Evolutionary conservation across 2,797 vertebrate genomes (phyloP), one percentile per base, ranked within the genome.

Genomic region (Philypnodon macrostomus): DNA sequence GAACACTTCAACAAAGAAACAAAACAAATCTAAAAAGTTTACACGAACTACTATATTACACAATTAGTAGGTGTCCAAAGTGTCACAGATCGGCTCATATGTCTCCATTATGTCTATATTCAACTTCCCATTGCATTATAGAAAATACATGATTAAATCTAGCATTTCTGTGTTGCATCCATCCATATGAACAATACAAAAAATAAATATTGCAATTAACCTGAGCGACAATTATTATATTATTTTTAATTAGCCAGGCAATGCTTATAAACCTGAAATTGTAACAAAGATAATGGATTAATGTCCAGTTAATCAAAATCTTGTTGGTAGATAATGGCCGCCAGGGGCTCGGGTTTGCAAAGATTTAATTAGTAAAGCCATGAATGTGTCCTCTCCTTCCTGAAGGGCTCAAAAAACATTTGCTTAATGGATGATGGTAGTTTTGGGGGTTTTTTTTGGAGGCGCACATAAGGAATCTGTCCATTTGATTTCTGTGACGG

Each of bases 271-370:
- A 77, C 70, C 60, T 70, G 53, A 65, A 78, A 82, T 77, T 80
- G 65, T 83, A 82, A 82, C 80, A 79, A 68, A 77, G 81, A 87
- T 81, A 87, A 80, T 85, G 81, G 75, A 89, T 88, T 88, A 78
- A 82, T 86, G 81, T 80, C 75, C 83, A 79, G 87, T 90, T 90
- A 88, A 89, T 90, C 87, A 90, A 84, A 86, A 86, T 87, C 83
- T 77, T 86, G 73, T 82, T 87, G 83, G 77, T 85, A 87, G 84
- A 89, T 87, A 88, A 84, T 82, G 77, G 79, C 81, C 84, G 84
- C 83, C 71, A 65, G 63, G 75, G 81, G 81, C 82, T 85, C 81
- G 85, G 86, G 81, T 87, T 87, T 79, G 81, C 76, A 68, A 80
- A 85, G 87, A 87, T 88, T 79, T 86, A 90, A 90, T 90, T 87